Base-by-base conservation (phyloP, 2,888 invertebrate genomes). In the Dichetophora obliterata region DNA sequence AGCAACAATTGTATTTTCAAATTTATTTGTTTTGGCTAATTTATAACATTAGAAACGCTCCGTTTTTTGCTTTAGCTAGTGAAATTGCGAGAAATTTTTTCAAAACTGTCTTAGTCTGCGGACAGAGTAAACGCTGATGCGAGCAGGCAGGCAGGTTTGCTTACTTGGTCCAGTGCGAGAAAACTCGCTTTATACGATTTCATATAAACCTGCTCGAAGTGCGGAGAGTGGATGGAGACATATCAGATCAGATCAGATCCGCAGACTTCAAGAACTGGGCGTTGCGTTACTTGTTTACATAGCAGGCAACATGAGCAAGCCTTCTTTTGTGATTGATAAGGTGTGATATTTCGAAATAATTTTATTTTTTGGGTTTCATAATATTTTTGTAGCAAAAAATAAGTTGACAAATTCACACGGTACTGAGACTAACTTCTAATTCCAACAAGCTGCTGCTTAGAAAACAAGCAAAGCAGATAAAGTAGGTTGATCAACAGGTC, bases 361-460 rank as follows among this genome's bases (percentile, higher is more conserved):
- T 61, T 24, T 61, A 75, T 54, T 37, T 24, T 70, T 31, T 75
- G 48, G 34, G 27, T 57, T 65, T 69, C 72, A 74, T 59, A n/a
- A 57, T 63, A 22, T 19, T 37, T 52, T 50, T 22, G 6, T 22
- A 43, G 34, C 52, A 31, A 65, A 31, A 66, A 78, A 61, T 50
- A n/a, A n/a, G 22, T 63, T 63, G 63, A 63, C 63, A 63, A 63
- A 63, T 63, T 63, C 63, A 63, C 63, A 63, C 63, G 31, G 14
- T 31, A 16, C 19, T 27, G 61, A 24, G 5, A 4, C 63, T 2
- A 34, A 8, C 8, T 24, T 19, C 37, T 37, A 37, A 8, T 37
- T 5, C 37, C 8, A 37, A 37, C 37, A 37, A 37, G 37, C 37
- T 37, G 6, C 6, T 6, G 37, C n/a, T 37, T 24, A 19, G 31